Evolutionary conservation across 2,888 invertebrate genomes (phyloP).

Genomic region (Matsumyia berberina): DNA sequence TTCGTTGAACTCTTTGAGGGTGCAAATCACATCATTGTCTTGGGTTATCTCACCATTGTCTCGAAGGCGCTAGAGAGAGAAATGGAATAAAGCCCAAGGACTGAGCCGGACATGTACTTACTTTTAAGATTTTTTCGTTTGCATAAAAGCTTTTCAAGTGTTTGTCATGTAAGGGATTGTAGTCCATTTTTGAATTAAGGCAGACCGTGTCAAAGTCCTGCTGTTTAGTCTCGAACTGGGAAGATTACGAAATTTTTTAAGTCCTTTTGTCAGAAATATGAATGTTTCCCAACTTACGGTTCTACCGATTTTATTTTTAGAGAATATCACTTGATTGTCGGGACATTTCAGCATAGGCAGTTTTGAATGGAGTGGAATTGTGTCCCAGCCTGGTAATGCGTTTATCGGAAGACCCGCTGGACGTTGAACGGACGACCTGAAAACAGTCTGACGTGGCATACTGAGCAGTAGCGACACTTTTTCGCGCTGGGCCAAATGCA

Average conservation of each 20-base stretch:
- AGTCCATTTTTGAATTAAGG: conserved; percentile 83
- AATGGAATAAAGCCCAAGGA: conserved; percentile 76
- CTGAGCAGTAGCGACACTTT: conserved; percentile 34
- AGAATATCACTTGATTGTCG: conserved; percentile 83
- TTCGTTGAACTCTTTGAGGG: conserved; percentile 87
- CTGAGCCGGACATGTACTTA: conserved; percentile 42
- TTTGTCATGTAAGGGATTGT: conserved; percentile 87
- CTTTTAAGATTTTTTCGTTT: conserved; percentile 82
- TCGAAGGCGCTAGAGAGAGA: conserved; percentile 84
- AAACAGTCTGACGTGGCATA: conserved; percentile 36
- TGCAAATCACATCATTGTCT: conserved; percentile 87
- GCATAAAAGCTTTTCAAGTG: conserved; percentile 86
- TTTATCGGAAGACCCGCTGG: conserved; percentile 82
- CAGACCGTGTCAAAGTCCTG: conserved; percentile 81
- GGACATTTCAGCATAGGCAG: conserved; percentile 84
- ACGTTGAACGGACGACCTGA: conserved; percentile 56
- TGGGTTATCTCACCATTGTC: conserved; percentile 86
- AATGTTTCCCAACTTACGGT: conserved; percentile 77
- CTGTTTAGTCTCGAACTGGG: conserved; percentile 79
- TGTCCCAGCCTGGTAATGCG: conserved; percentile 83
- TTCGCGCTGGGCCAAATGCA: conserved; percentile 10
- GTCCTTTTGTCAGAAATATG: not conserved
- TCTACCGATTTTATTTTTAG: conserved; percentile 83
- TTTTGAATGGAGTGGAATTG: conserved; percentile 82
- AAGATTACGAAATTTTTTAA: not conserved